Base-by-base conservation (phyloP, 92 coral and sea anemone genomes). In the Galaxea fascicularis region DNA sequence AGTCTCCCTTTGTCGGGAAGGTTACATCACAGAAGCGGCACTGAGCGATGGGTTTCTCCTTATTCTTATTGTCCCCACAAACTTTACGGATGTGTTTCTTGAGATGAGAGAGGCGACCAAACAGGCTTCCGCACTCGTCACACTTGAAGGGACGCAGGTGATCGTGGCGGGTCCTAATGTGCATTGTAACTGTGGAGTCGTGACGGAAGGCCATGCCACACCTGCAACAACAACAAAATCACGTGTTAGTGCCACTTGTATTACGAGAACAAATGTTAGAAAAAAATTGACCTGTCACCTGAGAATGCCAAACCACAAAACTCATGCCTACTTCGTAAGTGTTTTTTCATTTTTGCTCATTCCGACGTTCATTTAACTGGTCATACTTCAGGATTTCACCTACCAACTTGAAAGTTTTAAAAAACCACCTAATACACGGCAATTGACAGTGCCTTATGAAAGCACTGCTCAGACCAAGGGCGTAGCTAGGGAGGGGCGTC, bases 121-220 rank as follows among this genome's bases (percentile, higher is more conserved):
- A 97, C 18, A 98, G 94, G 88, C 93, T 95, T 20, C 94, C 98
- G 67, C 99, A 97, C 81, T 95, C 98, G 1, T 92, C 95, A 67
- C 99, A 97, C 92, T 97, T 97, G 91, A 97, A 97, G 62, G 99
- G 99, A 26, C 99, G 92, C 82, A 95, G 92, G 86, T 97, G 98
- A 63, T 97, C 99, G 75, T 97, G 99, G 8, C 99, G 95, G 26
- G 99, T 97, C 73, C 99, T 94, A 51, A 97, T 86, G 73, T 97
- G 99, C 99, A 97, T 97, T 39, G 99, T 97, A 17, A 97, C 91
- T 13, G 99, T 97, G 82, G 99, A 97, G 86, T 97, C 99, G 73
- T 97, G 99, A 25, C 99, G 99, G 92, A 97, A 97, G 27, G 99
- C 82, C 54, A 95, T 86, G 31, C 95, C 97, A 73, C 99, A 97